These are phyloP conservation scores for Drosophila incognita DNA, from an alignment of 2,888 invertebrate species.

Conservation along the genomic window DNA sequence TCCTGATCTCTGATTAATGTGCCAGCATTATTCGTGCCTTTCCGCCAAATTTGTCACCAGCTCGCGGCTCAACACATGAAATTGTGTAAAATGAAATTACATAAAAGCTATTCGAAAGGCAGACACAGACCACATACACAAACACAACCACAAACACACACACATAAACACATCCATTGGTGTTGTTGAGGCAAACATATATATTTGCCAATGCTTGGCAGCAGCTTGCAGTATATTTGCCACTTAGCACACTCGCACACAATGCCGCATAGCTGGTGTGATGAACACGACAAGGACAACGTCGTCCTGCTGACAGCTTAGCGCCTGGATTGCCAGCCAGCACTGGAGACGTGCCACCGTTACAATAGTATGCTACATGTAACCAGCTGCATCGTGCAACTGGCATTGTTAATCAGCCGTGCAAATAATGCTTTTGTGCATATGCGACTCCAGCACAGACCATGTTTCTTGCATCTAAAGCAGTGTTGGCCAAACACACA, in stretches of 20 bases:
- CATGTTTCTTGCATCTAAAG: not conserved
- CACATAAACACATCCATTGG: constrained; percentile 13
- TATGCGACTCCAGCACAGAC: not conserved
- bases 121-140: constrained; percentile 1
- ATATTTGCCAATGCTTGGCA: constrained; percentile 55
- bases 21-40: constrained; percentile 44
- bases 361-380: not conserved
- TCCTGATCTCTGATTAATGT: constrained; percentile 44
- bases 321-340: not conserved
- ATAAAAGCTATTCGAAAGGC: constrained; percentile 13
- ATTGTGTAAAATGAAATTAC: constrained; percentile 45
- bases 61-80: constrained; percentile 15
- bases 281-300: not conserved
- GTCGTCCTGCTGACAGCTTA: not conserved
- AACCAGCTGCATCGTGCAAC: constrained; percentile 25
- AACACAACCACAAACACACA: not conserved
- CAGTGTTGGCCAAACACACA: not conserved
- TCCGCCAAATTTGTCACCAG: constrained; percentile 47
- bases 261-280: not conserved
- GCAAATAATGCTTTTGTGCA: not conserved
- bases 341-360: not conserved
- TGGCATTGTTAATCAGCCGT: not conserved
- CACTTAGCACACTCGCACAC: constrained; percentile 31
- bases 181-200: constrained; percentile 43
- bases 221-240: constrained; percentile 56